phyloP scores from a whole-genome alignment of 2,797 vertebrate genomes.

The Hydrocynus forskahlii region DNA sequence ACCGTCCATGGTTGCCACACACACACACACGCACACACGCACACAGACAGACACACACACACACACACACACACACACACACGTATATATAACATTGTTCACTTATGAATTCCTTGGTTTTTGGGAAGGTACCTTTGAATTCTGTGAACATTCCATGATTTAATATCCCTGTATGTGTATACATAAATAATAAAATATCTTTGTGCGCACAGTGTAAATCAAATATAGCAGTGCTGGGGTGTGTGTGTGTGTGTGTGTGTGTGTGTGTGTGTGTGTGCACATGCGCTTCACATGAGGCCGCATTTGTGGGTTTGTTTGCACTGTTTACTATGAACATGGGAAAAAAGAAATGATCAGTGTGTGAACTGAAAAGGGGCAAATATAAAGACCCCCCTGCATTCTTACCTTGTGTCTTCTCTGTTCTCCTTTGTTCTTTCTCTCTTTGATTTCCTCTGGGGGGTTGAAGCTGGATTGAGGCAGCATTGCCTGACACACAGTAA shows the following conservation, averaged over 20 bases:
- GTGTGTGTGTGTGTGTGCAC: conserved; percentile 6
- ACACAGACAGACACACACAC: too few species aligned
- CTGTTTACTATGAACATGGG: too few species aligned
- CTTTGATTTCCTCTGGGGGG: conserved; percentile 40
- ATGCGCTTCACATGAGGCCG: neutral
- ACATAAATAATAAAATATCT: too few species aligned
- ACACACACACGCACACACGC: too few species aligned
- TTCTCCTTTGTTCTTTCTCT: conserved; percentile 23
- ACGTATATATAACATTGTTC: too few species aligned
- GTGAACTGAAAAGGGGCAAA: neutral
- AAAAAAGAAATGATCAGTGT: neutral
- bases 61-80: too few species aligned
- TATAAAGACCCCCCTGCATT: neutral
- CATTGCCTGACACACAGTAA: conserved; percentile 42
- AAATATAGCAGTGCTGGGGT: too few species aligned
- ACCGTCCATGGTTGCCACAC: conserved; percentile 7
- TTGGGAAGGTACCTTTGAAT: too few species aligned
- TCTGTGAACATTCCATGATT: too few species aligned
- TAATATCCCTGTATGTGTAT: too few species aligned
- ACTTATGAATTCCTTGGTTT: too few species aligned
- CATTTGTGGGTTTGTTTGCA: neutral
- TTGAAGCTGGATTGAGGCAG: conserved; percentile 47
- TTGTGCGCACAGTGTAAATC: too few species aligned
- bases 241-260: conserved; percentile 2
- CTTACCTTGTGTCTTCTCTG: neutral